phyloP scores from a whole-genome alignment of 2,113 vertebrate species.

The Indicator maculatus region DNA sequence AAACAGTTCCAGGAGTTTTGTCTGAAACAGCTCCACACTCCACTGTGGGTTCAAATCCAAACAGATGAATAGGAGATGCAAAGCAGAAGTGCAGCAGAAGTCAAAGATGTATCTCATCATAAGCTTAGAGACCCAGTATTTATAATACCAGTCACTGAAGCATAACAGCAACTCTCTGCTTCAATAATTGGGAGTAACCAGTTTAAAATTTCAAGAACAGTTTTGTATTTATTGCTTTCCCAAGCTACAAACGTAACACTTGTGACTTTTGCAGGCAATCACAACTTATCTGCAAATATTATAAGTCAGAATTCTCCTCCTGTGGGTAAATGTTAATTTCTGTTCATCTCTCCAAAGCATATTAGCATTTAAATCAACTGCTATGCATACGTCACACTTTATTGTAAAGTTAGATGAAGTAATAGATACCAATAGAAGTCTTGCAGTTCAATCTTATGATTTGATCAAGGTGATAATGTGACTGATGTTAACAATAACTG shows the following conservation, averaged over 20 bases:
- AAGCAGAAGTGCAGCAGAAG: background rate
- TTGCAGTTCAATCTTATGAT: background rate
- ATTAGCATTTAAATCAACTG: conserved; percentile 8
- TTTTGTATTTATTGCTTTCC: background rate
- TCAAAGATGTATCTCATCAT: accelerated
- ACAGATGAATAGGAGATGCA: background rate
- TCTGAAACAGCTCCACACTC: background rate
- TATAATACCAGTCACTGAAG: background rate
- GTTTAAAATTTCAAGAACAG: background rate
- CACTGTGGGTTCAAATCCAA: background rate
- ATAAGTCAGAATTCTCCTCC: conserved; percentile 1
- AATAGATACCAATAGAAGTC: conserved; percentile 1
- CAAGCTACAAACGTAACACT: background rate
- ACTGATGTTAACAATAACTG: background rate
- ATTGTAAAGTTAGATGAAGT: background rate
- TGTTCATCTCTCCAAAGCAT: background rate
- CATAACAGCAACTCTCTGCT: background rate
- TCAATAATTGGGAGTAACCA: background rate
- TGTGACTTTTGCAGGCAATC: background rate
- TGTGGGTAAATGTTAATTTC: background rate
- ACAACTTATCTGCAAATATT: background rate
- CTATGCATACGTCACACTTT: background rate
- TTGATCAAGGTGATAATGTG: background rate
- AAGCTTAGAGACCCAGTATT: background rate
- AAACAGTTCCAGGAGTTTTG: background rate